Conservation (phyloP, 2,113 vertebrate genomes). For the human (Homo sapiens) region DNA sequence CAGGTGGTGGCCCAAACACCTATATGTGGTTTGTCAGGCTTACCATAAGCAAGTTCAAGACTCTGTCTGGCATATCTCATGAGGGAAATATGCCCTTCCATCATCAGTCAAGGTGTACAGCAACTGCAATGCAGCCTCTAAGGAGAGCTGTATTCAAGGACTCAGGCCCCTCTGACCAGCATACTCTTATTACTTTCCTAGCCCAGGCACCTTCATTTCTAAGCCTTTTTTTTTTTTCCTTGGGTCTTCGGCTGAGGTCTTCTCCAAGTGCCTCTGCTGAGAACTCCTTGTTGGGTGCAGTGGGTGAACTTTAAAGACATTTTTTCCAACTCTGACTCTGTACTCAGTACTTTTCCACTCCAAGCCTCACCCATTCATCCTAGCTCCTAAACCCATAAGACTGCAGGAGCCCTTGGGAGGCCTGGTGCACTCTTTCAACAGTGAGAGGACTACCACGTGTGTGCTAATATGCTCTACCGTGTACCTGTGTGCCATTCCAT, state of each 20-base stretch:
- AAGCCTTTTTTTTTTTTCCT: background rate
- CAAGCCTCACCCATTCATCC: background rate
- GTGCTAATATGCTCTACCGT: background rate
- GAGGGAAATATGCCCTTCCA: background rate
- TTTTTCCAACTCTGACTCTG: background rate
- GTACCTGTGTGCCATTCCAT: too few relatives aligned
- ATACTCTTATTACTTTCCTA: background rate
- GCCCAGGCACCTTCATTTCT: background rate
- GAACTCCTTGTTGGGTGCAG: background rate
- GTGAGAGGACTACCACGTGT: background rate
- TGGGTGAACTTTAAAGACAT: background rate
- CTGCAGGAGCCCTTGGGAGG: background rate
- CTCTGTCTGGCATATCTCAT: background rate
- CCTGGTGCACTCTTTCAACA: background rate
- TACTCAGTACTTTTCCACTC: background rate
- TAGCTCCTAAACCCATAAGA: background rate
- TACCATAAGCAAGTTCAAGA: background rate
- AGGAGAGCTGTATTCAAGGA: background rate
- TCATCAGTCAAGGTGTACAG: rapidly evolving
- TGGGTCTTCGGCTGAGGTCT: background rate
- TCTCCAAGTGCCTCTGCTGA: background rate
- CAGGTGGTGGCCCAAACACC: background rate
- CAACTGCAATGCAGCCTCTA: too few relatives aligned
- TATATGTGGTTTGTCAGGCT: background rate
- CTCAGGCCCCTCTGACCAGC: background rate